These are phyloP conservation scores for Pycnomerus fuliginosus DNA, from an alignment of 2,888 invertebrate genomes.

Conservation along the genomic window DNA sequence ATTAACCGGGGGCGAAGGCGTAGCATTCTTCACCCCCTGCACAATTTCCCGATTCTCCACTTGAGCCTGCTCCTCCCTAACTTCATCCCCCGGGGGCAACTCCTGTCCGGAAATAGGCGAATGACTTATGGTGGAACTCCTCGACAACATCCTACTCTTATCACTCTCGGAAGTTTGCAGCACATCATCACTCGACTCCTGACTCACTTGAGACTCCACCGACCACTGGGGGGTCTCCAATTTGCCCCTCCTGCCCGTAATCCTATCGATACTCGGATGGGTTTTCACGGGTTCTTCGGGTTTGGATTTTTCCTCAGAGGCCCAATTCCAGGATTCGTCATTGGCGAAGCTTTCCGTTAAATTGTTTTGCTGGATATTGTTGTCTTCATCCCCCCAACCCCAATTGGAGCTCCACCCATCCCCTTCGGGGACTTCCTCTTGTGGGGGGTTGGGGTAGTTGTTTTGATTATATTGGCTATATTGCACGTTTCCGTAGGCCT, in stretches of 20 bases:
- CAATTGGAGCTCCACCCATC: constrained; percentile 43
- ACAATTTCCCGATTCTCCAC: no score
- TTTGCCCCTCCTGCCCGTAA: constrained; percentile 38
- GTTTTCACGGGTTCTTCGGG: constrained; percentile 37
- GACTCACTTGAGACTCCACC: constrained; percentile 65
- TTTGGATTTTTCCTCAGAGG: constrained; percentile 54
- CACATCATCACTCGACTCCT: constrained; percentile 64
- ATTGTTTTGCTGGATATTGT: constrained; percentile 46
- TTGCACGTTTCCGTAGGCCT: constrained; percentile 39
- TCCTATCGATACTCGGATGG: constrained; percentile 6
- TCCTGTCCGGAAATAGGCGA: constrained; percentile 39
- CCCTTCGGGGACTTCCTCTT: no score
- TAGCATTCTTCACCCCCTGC: background rate
- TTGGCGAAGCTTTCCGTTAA: constrained; percentile 60
- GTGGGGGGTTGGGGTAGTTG: background rate
- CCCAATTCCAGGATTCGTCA: constrained; percentile 65
- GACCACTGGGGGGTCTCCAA: constrained; percentile 63
- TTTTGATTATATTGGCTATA: background rate
- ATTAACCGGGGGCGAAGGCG: background rate
- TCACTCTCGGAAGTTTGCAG: constrained; percentile 63
- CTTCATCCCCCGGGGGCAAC: background rate
- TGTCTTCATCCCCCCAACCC: constrained; percentile 62
- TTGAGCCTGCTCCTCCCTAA: background rate
- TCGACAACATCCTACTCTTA: constrained; percentile 61
- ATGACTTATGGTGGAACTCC: constrained; percentile 52